phyloP scores from a whole-genome alignment of 2,113 vertebrate species.

The Pomatorhinus ruficollis region DNA sequence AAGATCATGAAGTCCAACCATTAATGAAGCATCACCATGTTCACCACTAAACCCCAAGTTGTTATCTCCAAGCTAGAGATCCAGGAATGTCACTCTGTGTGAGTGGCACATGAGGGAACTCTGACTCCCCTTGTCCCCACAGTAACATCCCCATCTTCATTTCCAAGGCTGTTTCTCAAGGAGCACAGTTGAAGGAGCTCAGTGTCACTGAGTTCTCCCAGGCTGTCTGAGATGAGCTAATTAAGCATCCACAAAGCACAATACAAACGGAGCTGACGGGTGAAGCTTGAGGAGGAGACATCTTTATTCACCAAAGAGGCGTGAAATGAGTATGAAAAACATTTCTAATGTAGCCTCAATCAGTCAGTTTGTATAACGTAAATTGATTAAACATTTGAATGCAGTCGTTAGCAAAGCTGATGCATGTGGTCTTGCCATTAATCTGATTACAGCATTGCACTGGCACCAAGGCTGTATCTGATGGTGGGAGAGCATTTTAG shows the following conservation, averaged over 20 bases:
- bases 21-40: rapidly evolving
- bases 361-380: background rate
- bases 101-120: background rate
- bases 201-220: background rate
- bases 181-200: background rate
- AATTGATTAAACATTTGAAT: background rate
- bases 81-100: background rate
- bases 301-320: background rate
- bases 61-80: background rate
- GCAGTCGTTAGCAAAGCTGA: background rate
- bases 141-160: background rate
- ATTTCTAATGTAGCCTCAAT: background rate
- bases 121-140: background rate
- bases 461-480: background rate
- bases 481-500: background rate
- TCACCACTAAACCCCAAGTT: background rate
- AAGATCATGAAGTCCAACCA: background rate
- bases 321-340: background rate
- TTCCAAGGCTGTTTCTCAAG: background rate
- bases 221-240: background rate
- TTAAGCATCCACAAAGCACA: background rate
- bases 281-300: background rate
- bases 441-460: background rate
- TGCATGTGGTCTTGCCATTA: background rate
- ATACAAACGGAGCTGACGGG: background rate